Percentiles rank a stretch among this genome's conserved stretches.
Conservation (phyloP, 2,113 vertebrate genomes). For the Bagarius yarrelli region DNA sequence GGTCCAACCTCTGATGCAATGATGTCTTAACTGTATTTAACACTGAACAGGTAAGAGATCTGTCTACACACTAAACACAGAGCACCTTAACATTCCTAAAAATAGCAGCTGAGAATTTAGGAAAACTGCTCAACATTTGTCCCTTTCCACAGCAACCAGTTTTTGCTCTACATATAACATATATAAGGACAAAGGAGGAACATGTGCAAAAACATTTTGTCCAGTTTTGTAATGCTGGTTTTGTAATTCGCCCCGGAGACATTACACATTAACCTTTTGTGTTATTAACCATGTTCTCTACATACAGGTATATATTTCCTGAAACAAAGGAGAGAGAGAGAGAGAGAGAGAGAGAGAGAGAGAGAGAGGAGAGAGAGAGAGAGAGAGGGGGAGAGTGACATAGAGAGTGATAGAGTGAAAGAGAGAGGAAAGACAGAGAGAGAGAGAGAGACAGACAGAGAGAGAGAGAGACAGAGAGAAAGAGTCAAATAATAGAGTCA, state of each 20-base stretch:
- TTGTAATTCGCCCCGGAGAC: constrained; percentile 54
- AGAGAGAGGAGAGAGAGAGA: constrained; percentile 54
- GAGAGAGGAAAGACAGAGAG: constrained; percentile 56
- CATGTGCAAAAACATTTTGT: not conserved
- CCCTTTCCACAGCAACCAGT: not conserved
- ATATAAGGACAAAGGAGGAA: too few relatives aligned
- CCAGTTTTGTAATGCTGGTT: constrained; percentile 42
- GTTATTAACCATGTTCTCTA: constrained; percentile 51
- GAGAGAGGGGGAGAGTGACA: too few relatives aligned
- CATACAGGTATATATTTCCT: constrained; percentile 44
- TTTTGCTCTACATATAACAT: not conserved
- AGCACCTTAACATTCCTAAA: not conserved
- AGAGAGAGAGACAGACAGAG: constrained; percentile 41
- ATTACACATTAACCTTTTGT: constrained; percentile 57
- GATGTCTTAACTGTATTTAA: not conserved
- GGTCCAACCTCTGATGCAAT: not conserved
- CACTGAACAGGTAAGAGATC: not conserved
- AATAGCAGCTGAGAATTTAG: not conserved
- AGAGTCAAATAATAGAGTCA: too few relatives aligned
- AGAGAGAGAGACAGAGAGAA: too few relatives aligned
- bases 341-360: constrained; percentile 30
- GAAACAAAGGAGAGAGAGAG: constrained; percentile 45
- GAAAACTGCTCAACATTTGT: not conserved
- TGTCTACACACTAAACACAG: not conserved
- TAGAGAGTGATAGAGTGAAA: too few relatives aligned